phyloP scores from a whole-genome alignment of 2,888 invertebrate genomes.

The Cantharis nigra region DNA sequence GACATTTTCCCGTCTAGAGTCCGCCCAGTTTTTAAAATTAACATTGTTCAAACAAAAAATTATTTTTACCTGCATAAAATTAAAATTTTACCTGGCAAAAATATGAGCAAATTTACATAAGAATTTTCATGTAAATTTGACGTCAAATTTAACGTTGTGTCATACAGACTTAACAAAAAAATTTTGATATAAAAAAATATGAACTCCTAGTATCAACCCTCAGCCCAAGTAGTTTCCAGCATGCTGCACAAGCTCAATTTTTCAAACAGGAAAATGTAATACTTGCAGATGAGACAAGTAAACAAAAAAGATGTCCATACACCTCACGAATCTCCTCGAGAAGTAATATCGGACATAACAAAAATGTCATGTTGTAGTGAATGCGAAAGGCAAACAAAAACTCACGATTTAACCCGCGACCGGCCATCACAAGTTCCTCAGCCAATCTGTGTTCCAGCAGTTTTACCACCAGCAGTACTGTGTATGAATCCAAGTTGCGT shows the following conservation, averaged over 20 bases:
- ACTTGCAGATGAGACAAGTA: slow-evolving; percentile 21
- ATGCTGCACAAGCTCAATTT: not conserved
- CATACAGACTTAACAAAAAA: too few relatives aligned
- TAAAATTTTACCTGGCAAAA: too few relatives aligned
- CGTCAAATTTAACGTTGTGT: too few relatives aligned
- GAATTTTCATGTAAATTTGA: too few relatives aligned
- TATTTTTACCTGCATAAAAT: too few relatives aligned
- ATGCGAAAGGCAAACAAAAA: not conserved
- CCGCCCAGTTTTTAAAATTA: too few relatives aligned
- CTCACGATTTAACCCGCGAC: not conserved
- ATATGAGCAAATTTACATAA: too few relatives aligned
- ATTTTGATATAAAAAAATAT: too few relatives aligned
- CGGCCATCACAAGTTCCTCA: not conserved
- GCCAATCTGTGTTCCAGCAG: slow-evolving; percentile 17
- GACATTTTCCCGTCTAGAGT: too few relatives aligned
- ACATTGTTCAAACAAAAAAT: too few relatives aligned
- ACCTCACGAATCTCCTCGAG: slow-evolving; percentile 33
- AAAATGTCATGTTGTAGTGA: slow-evolving; percentile 12
- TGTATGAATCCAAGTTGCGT: slow-evolving; percentile 23
- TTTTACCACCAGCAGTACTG: slow-evolving; percentile 17
- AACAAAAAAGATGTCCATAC: slow-evolving; percentile 6
- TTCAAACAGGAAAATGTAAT: not conserved
- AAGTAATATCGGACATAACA: slow-evolving; percentile 36
- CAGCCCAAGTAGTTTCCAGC: too few relatives aligned
- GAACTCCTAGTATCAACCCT: too few relatives aligned